Evolutionary conservation across 2,797 vertebrate species (phyloP).

Genomic region (Myotis myotis): DNA sequence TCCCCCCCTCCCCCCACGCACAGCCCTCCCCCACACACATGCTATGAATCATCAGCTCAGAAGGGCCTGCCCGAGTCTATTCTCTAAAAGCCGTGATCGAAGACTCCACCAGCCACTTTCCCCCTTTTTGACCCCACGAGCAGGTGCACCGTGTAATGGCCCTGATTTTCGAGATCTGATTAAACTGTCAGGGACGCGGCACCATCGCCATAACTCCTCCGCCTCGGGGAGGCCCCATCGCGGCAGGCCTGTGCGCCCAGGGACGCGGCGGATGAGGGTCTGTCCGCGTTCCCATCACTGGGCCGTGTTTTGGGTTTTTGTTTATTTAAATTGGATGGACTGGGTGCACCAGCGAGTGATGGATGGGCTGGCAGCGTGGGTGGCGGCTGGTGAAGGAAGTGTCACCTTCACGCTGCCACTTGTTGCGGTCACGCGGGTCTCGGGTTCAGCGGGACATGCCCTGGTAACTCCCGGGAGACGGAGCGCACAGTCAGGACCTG

Average conservation of each 20-base stretch:
- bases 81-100: slow-evolving; percentile 50
- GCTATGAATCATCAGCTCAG: slow-evolving; percentile 61
- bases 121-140: slow-evolving; percentile 54
- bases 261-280: slow-evolving; percentile 35
- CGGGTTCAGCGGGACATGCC: accelerated
- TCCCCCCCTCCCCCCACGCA: no score
- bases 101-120: slow-evolving; percentile 37
- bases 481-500: neutral
- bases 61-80: neutral
- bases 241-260: slow-evolving; percentile 28
- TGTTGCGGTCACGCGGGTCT: neutral
- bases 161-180: slow-evolving; percentile 82
- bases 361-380: neutral
- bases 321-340: slow-evolving; percentile 73
- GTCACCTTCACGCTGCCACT: accelerated
- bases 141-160: slow-evolving; percentile 79
- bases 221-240: slow-evolving; percentile 39
- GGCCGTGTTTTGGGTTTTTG: slow-evolving; percentile 55
- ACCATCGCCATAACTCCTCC: slow-evolving; percentile 75
- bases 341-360: neutral
- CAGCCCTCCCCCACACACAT: neutral
- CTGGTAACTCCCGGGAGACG: accelerated
- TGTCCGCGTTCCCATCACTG: slow-evolving; percentile 70
- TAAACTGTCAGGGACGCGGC: slow-evolving; percentile 79
- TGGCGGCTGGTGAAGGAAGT: neutral